Evolutionary conservation across 53 echinoderm and acorn worm genomes (phyloP), one percentile per base, ranked within the genome.

Genomic region (Holothuria scabra): DNA sequence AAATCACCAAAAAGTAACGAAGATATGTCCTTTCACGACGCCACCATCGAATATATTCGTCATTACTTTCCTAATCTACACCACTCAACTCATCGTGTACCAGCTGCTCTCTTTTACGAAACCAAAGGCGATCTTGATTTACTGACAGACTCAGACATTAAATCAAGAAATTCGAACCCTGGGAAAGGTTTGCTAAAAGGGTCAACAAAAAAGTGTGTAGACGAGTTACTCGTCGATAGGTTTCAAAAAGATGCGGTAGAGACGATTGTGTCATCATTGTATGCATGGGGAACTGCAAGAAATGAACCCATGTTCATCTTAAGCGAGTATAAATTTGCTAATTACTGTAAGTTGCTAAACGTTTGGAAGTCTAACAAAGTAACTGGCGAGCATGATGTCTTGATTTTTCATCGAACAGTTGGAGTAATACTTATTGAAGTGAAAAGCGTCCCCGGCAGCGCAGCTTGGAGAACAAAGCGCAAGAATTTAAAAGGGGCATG

Each of bases 161-260:
- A 24, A 63, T 26, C 44, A 18, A 14, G 18, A 52, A 52, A 52
- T 18, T 3, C 16, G 18, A 14, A 33, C 14, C 22, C 10, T 4
- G 63, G 28, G 8, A 38, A 19, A 16, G 29, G 9, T 60, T 59
- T 57, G 23, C 23, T 83, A 3, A 71, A 84, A 83, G 84, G 88
- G 46, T 67, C 84, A 32, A 64, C 34, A 21, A 84, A 74, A 32
- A 74, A 71, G 57, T 67, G 85, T 14, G 35, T 80, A 2, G 31
- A 1, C 14, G 67, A 89, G 66, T 79, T 80, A 57, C 44, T 89
- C 22, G 56, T 24, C 13, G 79, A 85, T 24, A 71, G 89, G 19
- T 89, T 89, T 33, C 89, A 89, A 76, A 89, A 89, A 59, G 89
- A 89, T 62, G 61, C 89, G 12, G 89, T 89, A 20, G 89, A 89